Evolutionary conservation across 2,113 vertebrate genomes (phyloP), one percentile per base, ranked within the genome.

Genomic region (Tinamus guttatus): DNA sequence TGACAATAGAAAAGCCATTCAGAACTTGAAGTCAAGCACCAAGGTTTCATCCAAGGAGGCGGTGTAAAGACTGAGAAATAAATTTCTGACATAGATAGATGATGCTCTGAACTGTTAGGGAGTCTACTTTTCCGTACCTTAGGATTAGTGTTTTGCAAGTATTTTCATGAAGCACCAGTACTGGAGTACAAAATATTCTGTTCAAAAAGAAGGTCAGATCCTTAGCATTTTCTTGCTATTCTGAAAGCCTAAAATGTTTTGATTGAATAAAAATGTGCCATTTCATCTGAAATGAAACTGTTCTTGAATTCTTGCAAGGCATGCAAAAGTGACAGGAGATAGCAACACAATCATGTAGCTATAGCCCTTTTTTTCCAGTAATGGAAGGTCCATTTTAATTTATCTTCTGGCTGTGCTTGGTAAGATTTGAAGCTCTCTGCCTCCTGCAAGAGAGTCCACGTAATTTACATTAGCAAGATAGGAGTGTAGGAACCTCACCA

Each of bases 51-150:
- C 40, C 51, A 27, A 41, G 60, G 11, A 75, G 9, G 7, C 19
- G 30, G 17, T 10, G 49, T 47, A 64, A 62, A 89, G 75, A 45
- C 10, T 7, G 51, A 75, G 18, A 16, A 28, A 41, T 80, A 30
- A 30, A 43, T 67, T 87, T 68, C 75, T 79, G 41, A 93, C 67
- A 51, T 4, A 60, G 43, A 12, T 11, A 3, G 6, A 14, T 54
- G 24, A 71, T 81, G 54, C 54, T 56, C 54, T 56, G 54, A 56
- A 56, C 69, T 3, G 11, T 25, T 59, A 7, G 5, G 19, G 3
- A 38, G 12, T 38, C 38, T 64, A 2, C 3, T 0, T 60, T 80
- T 76, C 63, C 2, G 1, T 54, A 21, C 11, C 20, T 15, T 24
- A 45, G 17, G 43, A 25, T n/a, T 30, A 49, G 38, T 69, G 41